Evolutionary conservation across 2,113 vertebrate genomes (phyloP), one percentile per base, ranked within the genome.

Genomic region (Lampris megalopsis): DNA sequence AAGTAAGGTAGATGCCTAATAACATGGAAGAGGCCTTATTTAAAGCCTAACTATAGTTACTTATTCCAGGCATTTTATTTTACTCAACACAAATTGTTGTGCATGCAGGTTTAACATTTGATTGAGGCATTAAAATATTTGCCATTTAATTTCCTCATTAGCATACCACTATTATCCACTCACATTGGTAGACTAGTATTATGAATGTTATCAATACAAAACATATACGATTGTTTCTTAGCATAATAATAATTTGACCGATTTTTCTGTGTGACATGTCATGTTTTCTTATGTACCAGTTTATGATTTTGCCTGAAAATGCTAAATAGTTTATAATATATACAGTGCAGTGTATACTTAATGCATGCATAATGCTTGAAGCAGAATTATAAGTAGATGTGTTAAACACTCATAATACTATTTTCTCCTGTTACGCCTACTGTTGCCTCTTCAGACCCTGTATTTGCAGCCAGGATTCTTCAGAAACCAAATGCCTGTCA

Each of bases 251-350:
- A 58, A 10, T 3, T 35, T 58, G 6, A 5, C 3, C 9, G 8
- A 6, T 58, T 58, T 8, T 9, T 36, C 5, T 58, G 6, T 6
- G 37, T 7, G 36, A 58, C 36, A 58, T 58, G 24, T 38, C 56
- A 58, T 58, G 56, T 58, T 24, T 58, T 58, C 24, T 58, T 24
- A 58, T 58, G 56, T 58, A 9, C 56, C 56, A 58, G 37, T 58
- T 58, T 37, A 24, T 58, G 24, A 7, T 58, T 58, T 58, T 38
- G 24, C 56, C 56, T 38, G 36, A 37, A 10, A 58, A 8, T 8
- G 8, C 24, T 58, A 36, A n/a, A 5, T 58, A 9, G 5, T 58
- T 53, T 53, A 53, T 10, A 53, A 53, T 53, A 3, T n/a, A 36
- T 57, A 8, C 35, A 58, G 56, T 37, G 5, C 35, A 37, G 56